Evolutionary conservation across 1,140 invertebrate genomes (phyloP).

Genomic region (Pogonognathellus flavescens): DNA sequence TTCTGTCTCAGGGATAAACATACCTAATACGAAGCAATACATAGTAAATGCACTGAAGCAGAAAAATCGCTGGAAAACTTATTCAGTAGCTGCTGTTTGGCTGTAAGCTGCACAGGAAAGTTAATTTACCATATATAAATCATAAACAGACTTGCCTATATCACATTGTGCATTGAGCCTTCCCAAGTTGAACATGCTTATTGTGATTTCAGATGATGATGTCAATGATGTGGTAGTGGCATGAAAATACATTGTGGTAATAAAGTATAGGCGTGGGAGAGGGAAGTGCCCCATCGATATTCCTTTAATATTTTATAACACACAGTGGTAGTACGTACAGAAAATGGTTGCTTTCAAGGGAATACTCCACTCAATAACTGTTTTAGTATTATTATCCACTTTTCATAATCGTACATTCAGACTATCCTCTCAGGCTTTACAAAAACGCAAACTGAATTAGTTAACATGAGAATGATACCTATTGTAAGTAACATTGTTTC

Average conservation of each 20-base stretch:
- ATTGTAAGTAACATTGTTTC: too few relatives aligned
- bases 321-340: neutral
- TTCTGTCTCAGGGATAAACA: conserved; percentile 23
- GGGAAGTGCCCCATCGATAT: neutral
- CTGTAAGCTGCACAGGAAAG: too few relatives aligned
- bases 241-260: neutral
- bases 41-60: too few relatives aligned
- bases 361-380: conserved; percentile 1
- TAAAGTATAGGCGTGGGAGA: neutral
- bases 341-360: conserved; percentile 25
- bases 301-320: conserved; percentile 16
- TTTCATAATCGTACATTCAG: neutral
- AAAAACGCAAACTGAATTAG: too few relatives aligned
- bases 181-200: neutral
- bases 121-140: too few relatives aligned
- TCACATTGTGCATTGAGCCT: too few relatives aligned
- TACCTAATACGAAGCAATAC: too few relatives aligned
- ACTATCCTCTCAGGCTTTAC: too few relatives aligned
- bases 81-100: too few relatives aligned
- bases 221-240: neutral
- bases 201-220: neutral
- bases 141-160: too few relatives aligned
- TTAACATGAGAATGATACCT: too few relatives aligned
- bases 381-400: neutral
- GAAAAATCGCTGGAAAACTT: too few relatives aligned